Conservation (phyloP, 2,113 vertebrate species). For the Mormyrus lacerda region DNA sequence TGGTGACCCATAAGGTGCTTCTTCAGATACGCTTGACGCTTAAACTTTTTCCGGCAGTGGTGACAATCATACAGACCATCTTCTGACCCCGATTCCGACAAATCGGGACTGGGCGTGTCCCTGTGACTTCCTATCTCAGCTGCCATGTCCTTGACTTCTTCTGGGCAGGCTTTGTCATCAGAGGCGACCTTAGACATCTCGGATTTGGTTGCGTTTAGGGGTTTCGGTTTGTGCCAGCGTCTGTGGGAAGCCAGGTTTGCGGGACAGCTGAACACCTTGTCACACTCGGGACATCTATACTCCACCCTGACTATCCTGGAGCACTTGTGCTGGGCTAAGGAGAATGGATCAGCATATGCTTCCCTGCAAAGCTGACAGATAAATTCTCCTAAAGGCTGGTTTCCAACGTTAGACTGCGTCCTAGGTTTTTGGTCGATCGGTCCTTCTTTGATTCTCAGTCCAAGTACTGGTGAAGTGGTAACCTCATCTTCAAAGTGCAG, state of each 20-base stretch:
- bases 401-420: conserved; percentile 38
- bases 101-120: conserved; percentile 73
- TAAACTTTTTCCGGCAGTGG: conserved; percentile 78
- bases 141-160: conserved; percentile 38
- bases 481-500: conserved; percentile 85
- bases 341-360: conserved; percentile 78
- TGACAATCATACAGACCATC: conserved; percentile 72
- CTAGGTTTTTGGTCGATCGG: conserved; percentile 63
- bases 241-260: conserved; percentile 90
- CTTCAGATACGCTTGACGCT: conserved; percentile 76
- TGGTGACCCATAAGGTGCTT: conserved; percentile 74
- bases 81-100: conserved; percentile 73
- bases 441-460: conserved; percentile 82
- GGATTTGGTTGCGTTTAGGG: conserved; percentile 39
- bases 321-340: conserved; percentile 86
- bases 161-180: conserved; percentile 29
- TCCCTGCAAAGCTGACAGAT: conserved; percentile 91
- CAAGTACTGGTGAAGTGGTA: conserved; percentile 87
- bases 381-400: conserved; percentile 71
- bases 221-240: conserved; percentile 87
- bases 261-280: conserved; percentile 89
- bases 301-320: conserved; percentile 88
- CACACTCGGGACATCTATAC: conserved; percentile 88
- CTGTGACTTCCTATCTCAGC: conserved; percentile 59
- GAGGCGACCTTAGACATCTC: conserved; percentile 36